Evolutionary conservation across 2,888 invertebrate genomes (phyloP).

Genomic region (Dastarcus helophoroides): DNA sequence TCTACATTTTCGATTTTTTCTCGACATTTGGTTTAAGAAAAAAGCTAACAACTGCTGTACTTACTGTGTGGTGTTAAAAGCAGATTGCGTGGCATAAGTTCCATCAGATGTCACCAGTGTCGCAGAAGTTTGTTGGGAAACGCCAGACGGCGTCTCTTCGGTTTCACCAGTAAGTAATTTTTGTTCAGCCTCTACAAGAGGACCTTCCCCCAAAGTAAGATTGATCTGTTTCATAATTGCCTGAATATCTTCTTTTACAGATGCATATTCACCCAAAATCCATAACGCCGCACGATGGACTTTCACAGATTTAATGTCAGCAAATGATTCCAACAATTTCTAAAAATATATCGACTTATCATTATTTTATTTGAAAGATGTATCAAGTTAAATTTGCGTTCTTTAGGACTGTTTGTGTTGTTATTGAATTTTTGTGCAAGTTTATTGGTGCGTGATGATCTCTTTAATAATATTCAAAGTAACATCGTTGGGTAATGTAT

Average conservation of each 20-base stretch:
- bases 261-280: constrained; percentile 95
- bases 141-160: constrained; percentile 35
- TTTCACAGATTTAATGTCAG: constrained; percentile 79
- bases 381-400: no score
- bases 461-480: no score
- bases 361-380: no score
- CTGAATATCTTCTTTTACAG: constrained; percentile 61
- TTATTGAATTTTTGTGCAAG: no score
- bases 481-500: no score
- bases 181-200: constrained; percentile 52
- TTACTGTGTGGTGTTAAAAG: constrained; percentile 74
- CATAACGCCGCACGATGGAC: constrained; percentile 90
- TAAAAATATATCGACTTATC: no score
- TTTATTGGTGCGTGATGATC: no score
- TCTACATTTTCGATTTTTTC: no score
- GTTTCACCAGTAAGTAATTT: constrained; percentile 63
- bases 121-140: constrained; percentile 29
- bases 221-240: constrained; percentile 69
- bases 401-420: no score
- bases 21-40: no score
- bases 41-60: no score
- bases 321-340: constrained; percentile 69
- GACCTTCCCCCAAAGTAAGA: constrained; percentile 60
- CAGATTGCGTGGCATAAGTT: constrained; percentile 97
- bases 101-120: constrained; percentile 95